These are phyloP conservation scores for Drosophila infuscata DNA, from an alignment of 2,888 invertebrate genomes.

Conservation along the genomic window DNA sequence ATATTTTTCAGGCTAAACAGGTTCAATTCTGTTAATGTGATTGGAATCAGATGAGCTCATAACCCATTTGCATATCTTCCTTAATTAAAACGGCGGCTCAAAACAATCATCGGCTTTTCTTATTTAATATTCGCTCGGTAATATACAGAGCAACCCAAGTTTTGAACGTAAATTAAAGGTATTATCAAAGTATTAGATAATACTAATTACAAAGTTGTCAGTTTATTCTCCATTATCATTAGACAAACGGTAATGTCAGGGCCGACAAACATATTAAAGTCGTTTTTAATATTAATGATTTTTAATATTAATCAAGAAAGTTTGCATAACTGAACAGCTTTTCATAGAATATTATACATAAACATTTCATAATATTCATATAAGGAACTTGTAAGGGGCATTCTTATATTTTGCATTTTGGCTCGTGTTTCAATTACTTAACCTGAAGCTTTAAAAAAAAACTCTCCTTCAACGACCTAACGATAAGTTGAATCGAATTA, in stretches of 20 bases:
- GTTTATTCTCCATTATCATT: slow-evolving; percentile 53
- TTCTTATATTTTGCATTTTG: background rate
- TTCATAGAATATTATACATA: no score
- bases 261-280: slow-evolving; percentile 46
- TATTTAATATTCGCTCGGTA: slow-evolving; percentile 25
- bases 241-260: slow-evolving; percentile 40
- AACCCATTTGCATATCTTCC: background rate
- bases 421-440: slow-evolving; percentile 13
- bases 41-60: background rate
- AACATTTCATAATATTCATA: background rate
- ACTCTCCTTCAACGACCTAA: slow-evolving; percentile 12
- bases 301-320: background rate
- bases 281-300: slow-evolving; percentile 42
- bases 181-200: slow-evolving; percentile 36
- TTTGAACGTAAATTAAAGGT: slow-evolving; percentile 5
- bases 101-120: background rate
- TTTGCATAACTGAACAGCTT: background rate
- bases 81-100: background rate
- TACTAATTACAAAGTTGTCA: slow-evolving; percentile 17
- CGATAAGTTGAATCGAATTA: slow-evolving; percentile 21
- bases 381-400: background rate
- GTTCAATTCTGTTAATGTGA: background rate
- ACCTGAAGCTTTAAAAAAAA: slow-evolving; percentile 5
- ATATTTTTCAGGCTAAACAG: background rate
- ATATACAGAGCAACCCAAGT: background rate